Evolutionary conservation across 2,888 invertebrate species (phyloP).

Genomic region (Cheilosia vernalis): DNA sequence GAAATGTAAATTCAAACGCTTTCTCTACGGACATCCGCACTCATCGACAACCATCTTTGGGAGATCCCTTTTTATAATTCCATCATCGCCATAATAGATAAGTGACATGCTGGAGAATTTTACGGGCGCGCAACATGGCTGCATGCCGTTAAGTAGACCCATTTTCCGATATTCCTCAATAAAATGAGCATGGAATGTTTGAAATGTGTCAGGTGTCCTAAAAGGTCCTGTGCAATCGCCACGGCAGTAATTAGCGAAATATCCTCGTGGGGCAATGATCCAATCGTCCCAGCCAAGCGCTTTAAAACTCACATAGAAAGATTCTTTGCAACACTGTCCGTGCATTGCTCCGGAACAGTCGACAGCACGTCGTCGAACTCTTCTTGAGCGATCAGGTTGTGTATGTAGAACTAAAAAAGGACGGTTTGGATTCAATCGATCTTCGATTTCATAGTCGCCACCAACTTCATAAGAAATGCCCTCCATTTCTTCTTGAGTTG

Average conservation of each 20-base stretch:
- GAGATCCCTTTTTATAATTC: constrained; percentile 95
- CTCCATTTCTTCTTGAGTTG: constrained; percentile 77
- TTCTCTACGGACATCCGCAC: constrained; percentile 93
- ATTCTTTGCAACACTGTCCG: constrained; percentile 93
- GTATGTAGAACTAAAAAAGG: constrained; percentile 94
- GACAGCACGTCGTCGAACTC: constrained; percentile 91
- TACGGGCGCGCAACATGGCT: constrained; percentile 95
- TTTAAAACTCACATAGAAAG: constrained; percentile 95
- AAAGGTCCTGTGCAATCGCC: constrained; percentile 92
- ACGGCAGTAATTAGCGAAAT: constrained; percentile 96
- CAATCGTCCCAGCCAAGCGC: constrained; percentile 97
- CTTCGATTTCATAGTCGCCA: constrained; percentile 55
- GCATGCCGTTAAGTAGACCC: constrained; percentile 90
- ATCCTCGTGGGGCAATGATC: constrained; percentile 95
- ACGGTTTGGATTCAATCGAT: constrained; percentile 86
- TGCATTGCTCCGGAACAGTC: constrained; percentile 88
- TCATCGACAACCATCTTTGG: constrained; percentile 98
- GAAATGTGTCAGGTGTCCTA: constrained; percentile 91
- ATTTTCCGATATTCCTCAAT: constrained; percentile 94
- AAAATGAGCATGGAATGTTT: constrained; percentile 95
- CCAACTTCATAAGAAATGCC: constrained; percentile 78
- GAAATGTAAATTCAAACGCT: neutral
- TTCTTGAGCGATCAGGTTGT: constrained; percentile 87
- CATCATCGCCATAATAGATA: constrained; percentile 94
- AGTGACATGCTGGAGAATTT: constrained; percentile 96